Percentiles rank a stretch among this genome's conserved stretches.
phyloP scores from a whole-genome alignment of 2,888 invertebrate genomes.

The Sarcophaga variegata region DNA sequence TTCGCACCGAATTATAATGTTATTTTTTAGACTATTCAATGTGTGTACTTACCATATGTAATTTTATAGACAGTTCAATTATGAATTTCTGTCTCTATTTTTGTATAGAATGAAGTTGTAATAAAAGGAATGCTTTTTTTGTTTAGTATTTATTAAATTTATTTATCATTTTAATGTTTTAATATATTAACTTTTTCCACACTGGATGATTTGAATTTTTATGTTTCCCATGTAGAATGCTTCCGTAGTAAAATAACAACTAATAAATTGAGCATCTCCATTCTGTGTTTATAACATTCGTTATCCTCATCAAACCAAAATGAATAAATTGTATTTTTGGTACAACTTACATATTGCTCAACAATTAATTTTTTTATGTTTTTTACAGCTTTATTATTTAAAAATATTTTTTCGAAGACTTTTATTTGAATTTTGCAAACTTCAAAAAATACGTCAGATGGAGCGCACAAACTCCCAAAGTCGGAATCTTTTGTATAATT shows the following conservation, averaged over 20 bases:
- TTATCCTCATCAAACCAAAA: background rate
- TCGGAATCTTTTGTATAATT: constrained; percentile 1
- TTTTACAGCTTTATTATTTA: background rate
- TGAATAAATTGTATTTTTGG: background rate
- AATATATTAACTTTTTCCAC: background rate
- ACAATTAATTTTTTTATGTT: background rate
- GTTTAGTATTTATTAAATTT: too few species aligned
- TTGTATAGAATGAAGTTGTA: too few species aligned
- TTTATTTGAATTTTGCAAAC: background rate
- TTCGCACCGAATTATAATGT: too few species aligned
- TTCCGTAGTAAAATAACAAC: background rate
- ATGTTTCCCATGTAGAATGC: constrained; percentile 1
- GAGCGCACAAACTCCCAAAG: constrained; percentile 24
- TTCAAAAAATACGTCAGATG: background rate
- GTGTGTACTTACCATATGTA: too few species aligned
- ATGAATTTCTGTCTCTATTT: too few species aligned
- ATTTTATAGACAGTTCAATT: too few species aligned
- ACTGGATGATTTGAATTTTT: background rate
- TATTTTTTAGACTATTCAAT: too few species aligned
- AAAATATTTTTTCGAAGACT: constrained; percentile 25
- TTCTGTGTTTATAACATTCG: background rate
- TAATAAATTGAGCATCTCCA: background rate
- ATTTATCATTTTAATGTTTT: too few species aligned
- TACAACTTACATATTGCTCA: background rate
- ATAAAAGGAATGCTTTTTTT: too few species aligned